A percentile compares a stretch with the other conserved stretches of the same genome.
phyloP scores from a whole-genome alignment of 2,888 invertebrate genomes.

The Dicycla oo region DNA sequence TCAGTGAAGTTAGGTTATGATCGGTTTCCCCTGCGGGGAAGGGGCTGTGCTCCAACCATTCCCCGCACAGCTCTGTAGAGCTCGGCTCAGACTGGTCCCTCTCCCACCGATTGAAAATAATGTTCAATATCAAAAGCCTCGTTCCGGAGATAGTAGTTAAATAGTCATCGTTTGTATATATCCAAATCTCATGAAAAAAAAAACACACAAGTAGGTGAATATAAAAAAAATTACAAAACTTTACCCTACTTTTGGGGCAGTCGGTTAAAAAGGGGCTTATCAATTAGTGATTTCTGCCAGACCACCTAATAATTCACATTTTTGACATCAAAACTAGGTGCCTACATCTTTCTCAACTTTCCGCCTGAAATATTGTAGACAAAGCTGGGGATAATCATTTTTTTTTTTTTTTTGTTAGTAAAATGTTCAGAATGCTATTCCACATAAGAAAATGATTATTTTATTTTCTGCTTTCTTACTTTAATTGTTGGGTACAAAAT shows the following conservation, averaged over 20 bases:
- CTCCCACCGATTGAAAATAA: not conserved
- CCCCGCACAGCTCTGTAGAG: not conserved
- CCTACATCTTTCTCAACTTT: no score
- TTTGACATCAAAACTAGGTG: not conserved
- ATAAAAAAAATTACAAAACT: not conserved
- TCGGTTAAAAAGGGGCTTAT: not conserved
- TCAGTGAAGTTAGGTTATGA: not conserved
- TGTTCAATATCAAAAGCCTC: not conserved
- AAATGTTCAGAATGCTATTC: slow-evolving; percentile 1
- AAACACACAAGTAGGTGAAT: not conserved
- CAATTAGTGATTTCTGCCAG: not conserved
- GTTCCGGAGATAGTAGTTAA: not conserved
- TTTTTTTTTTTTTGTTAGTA: no score
- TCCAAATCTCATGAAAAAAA: not conserved
- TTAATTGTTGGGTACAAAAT: slow-evolving; percentile 38
- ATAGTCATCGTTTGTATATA: not conserved
- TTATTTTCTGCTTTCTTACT: slow-evolving; percentile 29
- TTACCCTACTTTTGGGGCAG: no score
- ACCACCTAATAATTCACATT: not conserved
- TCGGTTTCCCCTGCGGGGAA: not conserved
- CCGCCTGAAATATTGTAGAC: slow-evolving; percentile 7
- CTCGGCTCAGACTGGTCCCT: not conserved
- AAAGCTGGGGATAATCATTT: not conserved
- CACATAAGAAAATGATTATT: slow-evolving; percentile 15
- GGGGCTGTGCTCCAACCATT: not conserved